These are phyloP conservation scores for Lucifuga dentata DNA, from an alignment of 2,113 vertebrate genomes.

Conservation along the genomic window DNA sequence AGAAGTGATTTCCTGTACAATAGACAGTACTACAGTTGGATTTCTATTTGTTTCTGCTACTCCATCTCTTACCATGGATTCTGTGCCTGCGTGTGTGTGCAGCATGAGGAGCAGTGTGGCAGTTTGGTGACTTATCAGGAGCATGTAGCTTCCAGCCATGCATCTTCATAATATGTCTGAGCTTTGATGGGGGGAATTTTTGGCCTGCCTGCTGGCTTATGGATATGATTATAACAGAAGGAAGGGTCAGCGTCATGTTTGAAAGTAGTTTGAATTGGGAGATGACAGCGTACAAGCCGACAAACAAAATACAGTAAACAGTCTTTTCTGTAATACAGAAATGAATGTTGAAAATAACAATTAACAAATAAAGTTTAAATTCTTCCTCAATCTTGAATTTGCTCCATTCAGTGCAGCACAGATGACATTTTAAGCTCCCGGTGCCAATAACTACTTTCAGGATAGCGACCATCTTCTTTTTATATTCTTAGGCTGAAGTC, in stretches of 20 bases:
- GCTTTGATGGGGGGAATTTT: neutral
- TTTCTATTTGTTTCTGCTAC: neutral
- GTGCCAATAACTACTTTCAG: neutral
- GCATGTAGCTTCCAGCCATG: conserved; percentile 24
- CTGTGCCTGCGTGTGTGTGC: conserved; percentile 29
- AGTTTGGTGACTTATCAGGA: conserved; percentile 37
- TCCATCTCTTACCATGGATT: conserved; percentile 32
- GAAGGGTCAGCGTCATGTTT: conserved; percentile 10
- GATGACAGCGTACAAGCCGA: too few species aligned
- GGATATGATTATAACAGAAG: conserved; percentile 15
- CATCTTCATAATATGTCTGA: conserved; percentile 18
- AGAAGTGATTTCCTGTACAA: conserved; percentile 6
- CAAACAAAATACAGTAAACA: neutral
- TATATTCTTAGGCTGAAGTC: conserved; percentile 25
- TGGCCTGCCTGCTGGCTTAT: conserved; percentile 8
- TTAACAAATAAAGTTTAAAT: conserved; percentile 8
- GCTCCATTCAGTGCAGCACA: neutral
- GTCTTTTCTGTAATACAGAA: neutral
- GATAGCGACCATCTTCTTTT: conserved; percentile 30
- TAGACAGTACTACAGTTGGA: neutral
- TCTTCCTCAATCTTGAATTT: conserved; percentile 1
- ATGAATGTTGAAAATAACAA: neutral
- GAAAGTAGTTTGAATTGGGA: too few species aligned
- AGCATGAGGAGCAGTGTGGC: conserved; percentile 26
- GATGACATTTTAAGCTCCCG: neutral